Conservation (phyloP, 2,113 vertebrate species). For the Trichomycterus rosablanca region DNA sequence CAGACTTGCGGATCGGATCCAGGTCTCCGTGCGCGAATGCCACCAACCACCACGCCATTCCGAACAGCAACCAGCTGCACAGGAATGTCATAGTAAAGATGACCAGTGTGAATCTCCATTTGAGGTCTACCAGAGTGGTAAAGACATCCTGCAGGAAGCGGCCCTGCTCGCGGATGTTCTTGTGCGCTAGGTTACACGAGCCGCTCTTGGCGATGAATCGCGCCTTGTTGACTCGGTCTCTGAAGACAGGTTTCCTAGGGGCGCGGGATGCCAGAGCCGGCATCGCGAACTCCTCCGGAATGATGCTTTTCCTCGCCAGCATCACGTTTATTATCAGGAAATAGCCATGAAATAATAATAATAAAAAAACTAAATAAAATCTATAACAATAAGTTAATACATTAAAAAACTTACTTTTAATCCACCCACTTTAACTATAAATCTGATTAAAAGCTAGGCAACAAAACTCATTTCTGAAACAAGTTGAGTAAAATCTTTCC, state of each 20-base stretch:
- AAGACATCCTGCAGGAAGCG: conserved; percentile 96
- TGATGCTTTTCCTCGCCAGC: conserved; percentile 95
- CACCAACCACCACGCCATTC: conserved; percentile 97
- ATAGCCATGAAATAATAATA: neutral
- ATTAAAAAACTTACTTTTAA: no score
- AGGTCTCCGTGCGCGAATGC: conserved; percentile 94
- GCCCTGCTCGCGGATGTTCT: conserved; percentile 97
- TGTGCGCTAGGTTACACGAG: conserved; percentile 95
- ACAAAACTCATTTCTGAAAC: no score
- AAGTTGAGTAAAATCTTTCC: no score
- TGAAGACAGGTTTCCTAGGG: conserved; percentile 86
- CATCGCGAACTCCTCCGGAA: conserved; percentile 93
- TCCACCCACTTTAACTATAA: no score
- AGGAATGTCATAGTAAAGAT: conserved; percentile 98
- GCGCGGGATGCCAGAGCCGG: conserved; percentile 84
- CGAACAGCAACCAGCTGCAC: conserved; percentile 97
- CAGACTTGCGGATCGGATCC: conserved; percentile 46
- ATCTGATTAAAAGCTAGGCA: no score
- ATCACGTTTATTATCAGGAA: conserved; percentile 58
- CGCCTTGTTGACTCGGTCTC: conserved; percentile 85
- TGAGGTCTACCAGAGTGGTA: conserved; percentile 96
- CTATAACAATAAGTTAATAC: no score
- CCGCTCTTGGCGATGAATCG: conserved; percentile 97
- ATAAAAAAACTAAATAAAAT: no score
- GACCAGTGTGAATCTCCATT: conserved; percentile 95